phyloP scores from a whole-genome alignment of 2,888 invertebrate genomes.

The Pinctada fucata region DNA sequence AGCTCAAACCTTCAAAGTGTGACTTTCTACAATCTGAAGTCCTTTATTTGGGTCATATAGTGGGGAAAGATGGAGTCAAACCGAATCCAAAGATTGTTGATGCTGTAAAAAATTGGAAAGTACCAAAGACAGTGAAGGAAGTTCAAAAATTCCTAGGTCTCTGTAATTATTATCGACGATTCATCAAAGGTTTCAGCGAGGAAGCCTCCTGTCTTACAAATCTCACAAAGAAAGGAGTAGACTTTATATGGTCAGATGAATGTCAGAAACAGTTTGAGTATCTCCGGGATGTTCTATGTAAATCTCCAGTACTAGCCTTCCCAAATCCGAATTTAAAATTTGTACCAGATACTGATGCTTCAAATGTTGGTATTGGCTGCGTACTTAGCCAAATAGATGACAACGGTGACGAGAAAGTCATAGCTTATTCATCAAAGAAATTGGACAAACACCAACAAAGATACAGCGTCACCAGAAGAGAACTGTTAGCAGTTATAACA shows the following conservation, averaged over 20 bases:
- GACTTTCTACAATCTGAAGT: too few relatives aligned
- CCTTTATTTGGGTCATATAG: too few relatives aligned
- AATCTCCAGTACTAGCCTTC: background rate
- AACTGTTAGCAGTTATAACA: constrained; percentile 20
- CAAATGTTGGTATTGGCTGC: background rate
- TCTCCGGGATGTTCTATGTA: background rate
- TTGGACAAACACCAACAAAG: background rate
- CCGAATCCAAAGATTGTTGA: constrained; percentile 24
- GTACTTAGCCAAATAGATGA: too few relatives aligned
- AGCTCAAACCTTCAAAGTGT: too few relatives aligned
- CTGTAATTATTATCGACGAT: too few relatives aligned
- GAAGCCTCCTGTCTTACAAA: background rate
- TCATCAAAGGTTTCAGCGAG: constrained; percentile 3
- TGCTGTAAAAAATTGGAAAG: constrained; percentile 13
- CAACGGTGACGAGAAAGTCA: background rate
- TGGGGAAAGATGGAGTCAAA: constrained; percentile 20
- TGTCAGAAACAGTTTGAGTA: background rate
- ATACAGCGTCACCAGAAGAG: background rate
- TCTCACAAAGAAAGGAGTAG: constrained; percentile 4
- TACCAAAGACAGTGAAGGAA: background rate
- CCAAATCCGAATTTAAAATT: background rate
- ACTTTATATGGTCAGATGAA: background rate
- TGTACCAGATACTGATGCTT: background rate
- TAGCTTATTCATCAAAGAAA: background rate
- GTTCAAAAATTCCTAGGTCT: too few relatives aligned